These are phyloP conservation scores for Bucorvus abyssinicus DNA, from an alignment of 2,797 vertebrate genomes.

Conservation along the genomic window DNA sequence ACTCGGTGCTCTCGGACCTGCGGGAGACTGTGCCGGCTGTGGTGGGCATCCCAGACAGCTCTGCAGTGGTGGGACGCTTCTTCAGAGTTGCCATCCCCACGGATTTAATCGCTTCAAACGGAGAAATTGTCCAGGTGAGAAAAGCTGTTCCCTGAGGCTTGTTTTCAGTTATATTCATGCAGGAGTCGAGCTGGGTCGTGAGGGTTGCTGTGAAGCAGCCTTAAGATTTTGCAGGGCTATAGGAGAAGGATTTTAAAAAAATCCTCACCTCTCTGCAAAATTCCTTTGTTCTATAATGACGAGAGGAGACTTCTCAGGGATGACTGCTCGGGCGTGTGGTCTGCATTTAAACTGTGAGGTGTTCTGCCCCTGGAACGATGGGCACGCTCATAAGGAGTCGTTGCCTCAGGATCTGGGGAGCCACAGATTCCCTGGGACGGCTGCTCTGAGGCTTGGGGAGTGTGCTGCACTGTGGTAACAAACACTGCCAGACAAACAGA, in stretches of 20 bases:
- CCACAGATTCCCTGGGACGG: not conserved
- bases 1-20: constrained; percentile 83
- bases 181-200: rapidly evolving
- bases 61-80: constrained; percentile 86
- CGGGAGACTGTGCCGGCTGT: constrained; percentile 80
- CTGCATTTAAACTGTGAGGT: not conserved
- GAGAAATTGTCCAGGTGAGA: constrained; percentile 87
- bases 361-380: not conserved
- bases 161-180: not conserved
- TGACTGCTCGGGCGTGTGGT: not conserved
- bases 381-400: not conserved
- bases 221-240: not conserved
- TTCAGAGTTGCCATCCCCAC: constrained; percentile 88
- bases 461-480: not conserved
- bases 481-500: not conserved
- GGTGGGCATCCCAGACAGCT: constrained; percentile 87
- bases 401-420: not conserved
- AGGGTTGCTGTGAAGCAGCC: not conserved
- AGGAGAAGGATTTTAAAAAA: not conserved
- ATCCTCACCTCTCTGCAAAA: not conserved
- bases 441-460: not conserved
- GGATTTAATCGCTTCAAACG: constrained; percentile 79
- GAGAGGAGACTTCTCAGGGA: not conserved
- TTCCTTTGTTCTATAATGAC: not conserved
- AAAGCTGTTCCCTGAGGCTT: not conserved